These are phyloP conservation scores for Leucosticte australis DNA, from an alignment of 2,113 vertebrate species.

Conservation along the genomic window DNA sequence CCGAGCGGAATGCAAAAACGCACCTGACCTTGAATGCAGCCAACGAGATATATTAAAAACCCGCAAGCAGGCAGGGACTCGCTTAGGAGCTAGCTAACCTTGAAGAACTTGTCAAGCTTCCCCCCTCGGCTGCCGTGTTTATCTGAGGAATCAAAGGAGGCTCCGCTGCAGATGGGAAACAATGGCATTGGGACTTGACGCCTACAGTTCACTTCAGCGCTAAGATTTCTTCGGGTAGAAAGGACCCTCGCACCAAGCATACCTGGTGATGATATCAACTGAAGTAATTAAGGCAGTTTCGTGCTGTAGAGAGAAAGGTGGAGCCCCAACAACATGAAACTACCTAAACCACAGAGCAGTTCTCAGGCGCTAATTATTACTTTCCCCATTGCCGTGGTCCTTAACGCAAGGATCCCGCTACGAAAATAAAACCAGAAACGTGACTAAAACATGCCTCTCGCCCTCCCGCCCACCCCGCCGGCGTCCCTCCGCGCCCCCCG, in stretches of 20 bases:
- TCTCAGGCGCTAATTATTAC: constrained; percentile 71
- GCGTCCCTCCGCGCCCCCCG: not conserved
- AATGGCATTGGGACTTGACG: constrained; percentile 70
- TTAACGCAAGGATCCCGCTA: constrained; percentile 64
- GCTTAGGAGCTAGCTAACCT: constrained; percentile 36
- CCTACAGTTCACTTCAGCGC: constrained; percentile 22
- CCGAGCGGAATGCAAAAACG: constrained; percentile 24
- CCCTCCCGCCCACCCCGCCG: constrained; percentile 12
- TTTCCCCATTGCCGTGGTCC: constrained; percentile 60
- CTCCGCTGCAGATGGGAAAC: constrained; percentile 43
- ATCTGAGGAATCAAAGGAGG: constrained; percentile 41
- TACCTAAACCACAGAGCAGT: constrained; percentile 98
- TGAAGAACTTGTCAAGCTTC: constrained; percentile 50
- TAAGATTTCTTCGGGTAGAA: constrained; percentile 45
- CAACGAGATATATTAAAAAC: constrained; percentile 32
- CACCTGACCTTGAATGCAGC: constrained; percentile 81
- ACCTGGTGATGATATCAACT: constrained; percentile 88
- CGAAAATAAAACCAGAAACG: constrained; percentile 60
- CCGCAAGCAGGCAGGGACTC: constrained; percentile 35
- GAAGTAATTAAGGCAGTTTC: constrained; percentile 98
- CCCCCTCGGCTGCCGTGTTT: constrained; percentile 38
- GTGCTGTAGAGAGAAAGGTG: constrained; percentile 94
- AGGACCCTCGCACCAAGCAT: constrained; percentile 58
- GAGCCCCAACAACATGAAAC: constrained; percentile 99
- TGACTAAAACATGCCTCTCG: constrained; percentile 5